Conservation (phyloP, 1,140 invertebrate species). For the Bilobella aurantiaca region DNA sequence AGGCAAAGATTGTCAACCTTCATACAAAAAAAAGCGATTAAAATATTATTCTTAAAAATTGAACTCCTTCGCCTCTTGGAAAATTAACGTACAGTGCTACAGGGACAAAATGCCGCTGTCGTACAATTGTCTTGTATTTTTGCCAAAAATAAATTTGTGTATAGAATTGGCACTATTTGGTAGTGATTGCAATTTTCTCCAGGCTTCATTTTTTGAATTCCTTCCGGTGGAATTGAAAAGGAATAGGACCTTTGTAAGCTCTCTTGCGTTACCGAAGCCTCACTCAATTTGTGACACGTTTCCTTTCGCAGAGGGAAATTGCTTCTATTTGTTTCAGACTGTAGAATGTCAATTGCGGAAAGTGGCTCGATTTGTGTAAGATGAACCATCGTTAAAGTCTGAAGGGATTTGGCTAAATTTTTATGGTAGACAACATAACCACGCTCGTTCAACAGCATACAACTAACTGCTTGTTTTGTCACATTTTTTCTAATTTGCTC, state of each 20-base stretch:
- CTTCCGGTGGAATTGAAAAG: slow-evolving; percentile 65
- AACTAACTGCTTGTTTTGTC: slow-evolving; percentile 49
- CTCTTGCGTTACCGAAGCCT: slow-evolving; percentile 46
- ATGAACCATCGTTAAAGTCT: slow-evolving; percentile 49
- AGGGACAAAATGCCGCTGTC: slow-evolving; percentile 77
- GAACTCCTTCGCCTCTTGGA: not conserved
- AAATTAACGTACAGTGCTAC: slow-evolving; percentile 59
- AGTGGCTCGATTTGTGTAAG: slow-evolving; percentile 73
- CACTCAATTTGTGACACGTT: slow-evolving; percentile 60
- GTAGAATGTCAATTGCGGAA: slow-evolving; percentile 77
- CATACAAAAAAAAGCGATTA: slow-evolving; percentile 16
- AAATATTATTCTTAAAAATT: slow-evolving; percentile 3
- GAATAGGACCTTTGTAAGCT: slow-evolving; percentile 67
- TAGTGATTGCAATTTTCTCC: slow-evolving; percentile 85
- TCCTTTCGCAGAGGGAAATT: slow-evolving; percentile 66
- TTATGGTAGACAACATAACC: slow-evolving; percentile 83
- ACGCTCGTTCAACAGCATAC: slow-evolving; percentile 80
- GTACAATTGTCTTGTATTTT: slow-evolving; percentile 78
- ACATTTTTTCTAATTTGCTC: slow-evolving; percentile 29
- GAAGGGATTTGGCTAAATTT: slow-evolving; percentile 54
- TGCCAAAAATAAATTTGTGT: slow-evolving; percentile 77
- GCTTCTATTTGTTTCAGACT: slow-evolving; percentile 48
- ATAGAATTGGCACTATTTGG: slow-evolving; percentile 64
- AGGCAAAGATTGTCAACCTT: slow-evolving; percentile 75
- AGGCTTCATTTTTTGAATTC: slow-evolving; percentile 64